Evolutionary conservation across 2,888 invertebrate species (phyloP).

Genomic region (Priocnemis perturbator): DNA sequence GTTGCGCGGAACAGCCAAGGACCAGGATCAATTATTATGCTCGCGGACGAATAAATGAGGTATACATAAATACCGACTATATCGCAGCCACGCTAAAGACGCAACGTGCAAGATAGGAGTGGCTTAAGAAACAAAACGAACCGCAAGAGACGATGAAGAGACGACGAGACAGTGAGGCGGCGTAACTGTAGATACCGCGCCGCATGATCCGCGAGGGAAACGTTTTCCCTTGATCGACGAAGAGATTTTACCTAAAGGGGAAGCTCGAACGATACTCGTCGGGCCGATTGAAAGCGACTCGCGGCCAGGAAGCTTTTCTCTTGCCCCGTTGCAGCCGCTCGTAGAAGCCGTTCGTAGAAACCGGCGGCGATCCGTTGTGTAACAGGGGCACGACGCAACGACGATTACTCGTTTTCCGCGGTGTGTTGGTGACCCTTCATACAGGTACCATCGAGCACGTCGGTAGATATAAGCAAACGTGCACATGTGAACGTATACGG

Average conservation of each 20-base stretch:
- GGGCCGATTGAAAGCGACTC: background rate
- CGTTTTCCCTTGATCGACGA: conserved; percentile 11
- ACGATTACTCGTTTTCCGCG: conserved; percentile 14
- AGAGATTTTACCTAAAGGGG: conserved; percentile 23
- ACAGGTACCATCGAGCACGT: background rate
- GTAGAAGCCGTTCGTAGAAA: conserved; percentile 26
- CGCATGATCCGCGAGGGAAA: conserved; percentile 12
- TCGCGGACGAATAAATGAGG: no score
- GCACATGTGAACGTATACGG: background rate
- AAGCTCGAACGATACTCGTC: conserved; percentile 16
- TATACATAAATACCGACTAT: no score
- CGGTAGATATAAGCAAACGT: background rate
- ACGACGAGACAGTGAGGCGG: no score
- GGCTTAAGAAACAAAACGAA: no score
- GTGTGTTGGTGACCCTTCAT: background rate
- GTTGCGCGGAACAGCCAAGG: no score
- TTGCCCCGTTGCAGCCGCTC: background rate
- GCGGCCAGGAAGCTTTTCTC: background rate
- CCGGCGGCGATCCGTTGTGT: conserved; percentile 31
- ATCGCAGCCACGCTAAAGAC: no score
- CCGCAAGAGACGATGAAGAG: no score
- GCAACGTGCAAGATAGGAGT: no score
- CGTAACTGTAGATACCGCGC: no score
- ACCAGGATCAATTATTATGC: no score
- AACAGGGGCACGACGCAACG: conserved; percentile 26